A percentile compares a stretch with the other conserved stretches of the same genome.
phyloP scores from a whole-genome alignment of 2,113 vertebrate species.

The Rhea americana region DNA sequence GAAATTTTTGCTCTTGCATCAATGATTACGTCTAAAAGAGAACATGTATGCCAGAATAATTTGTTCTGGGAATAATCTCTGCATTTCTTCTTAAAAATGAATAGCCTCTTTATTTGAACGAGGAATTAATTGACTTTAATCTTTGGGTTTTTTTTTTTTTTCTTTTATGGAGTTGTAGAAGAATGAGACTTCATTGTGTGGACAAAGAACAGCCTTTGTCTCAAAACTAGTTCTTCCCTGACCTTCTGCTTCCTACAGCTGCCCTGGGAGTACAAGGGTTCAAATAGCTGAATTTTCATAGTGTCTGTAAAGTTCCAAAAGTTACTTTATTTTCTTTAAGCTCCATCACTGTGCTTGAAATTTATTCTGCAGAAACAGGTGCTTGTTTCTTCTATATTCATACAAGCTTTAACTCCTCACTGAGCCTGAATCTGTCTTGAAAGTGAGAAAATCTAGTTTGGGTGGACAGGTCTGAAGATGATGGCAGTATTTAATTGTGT shows the following conservation, averaged over 20 bases:
- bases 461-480: background rate
- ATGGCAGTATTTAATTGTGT: background rate
- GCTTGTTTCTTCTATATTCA: background rate
- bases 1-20: background rate
- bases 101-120: background rate
- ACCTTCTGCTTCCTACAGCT: background rate
- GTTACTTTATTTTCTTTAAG: background rate
- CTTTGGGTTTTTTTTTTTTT: background rate
- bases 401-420: background rate
- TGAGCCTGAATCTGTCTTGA: background rate
- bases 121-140: conserved; percentile 9
- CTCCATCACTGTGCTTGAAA: background rate
- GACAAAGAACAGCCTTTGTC: conserved; percentile 37
- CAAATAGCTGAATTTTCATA: background rate
- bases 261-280: background rate
- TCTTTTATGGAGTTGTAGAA: background rate
- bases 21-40: background rate
- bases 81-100: conserved; percentile 40
- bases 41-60: background rate
- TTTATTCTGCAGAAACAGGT: background rate
- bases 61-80: conserved; percentile 45
- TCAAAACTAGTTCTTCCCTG: background rate
- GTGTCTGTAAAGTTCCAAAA: background rate
- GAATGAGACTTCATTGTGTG: conserved; percentile 33
- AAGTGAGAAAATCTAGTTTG: background rate